Percentiles rank a stretch among this genome's conserved stretches.
Evolutionary conservation across 2,113 vertebrate species (phyloP).

Genomic region (Hemiprocne comata): DNA sequence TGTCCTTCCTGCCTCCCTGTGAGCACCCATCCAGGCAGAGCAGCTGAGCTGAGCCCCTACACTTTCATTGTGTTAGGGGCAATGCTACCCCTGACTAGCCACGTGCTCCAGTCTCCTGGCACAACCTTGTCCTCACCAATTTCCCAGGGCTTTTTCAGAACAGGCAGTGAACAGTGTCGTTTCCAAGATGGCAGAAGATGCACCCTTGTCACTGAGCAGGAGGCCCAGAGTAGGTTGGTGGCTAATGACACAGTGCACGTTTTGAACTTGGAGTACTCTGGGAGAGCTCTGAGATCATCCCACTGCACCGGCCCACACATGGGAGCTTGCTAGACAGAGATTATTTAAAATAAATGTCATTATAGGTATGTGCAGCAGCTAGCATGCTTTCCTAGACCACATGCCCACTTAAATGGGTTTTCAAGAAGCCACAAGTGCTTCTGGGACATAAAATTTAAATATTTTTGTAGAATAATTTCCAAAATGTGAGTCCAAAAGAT

Average conservation of each 20-base stretch:
- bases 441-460: neutral
- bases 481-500: neutral
- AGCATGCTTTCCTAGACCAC: neutral
- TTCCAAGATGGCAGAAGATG: neutral
- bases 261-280: neutral
- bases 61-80: neutral
- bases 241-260: neutral
- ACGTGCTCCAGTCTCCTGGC: neutral
- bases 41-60: neutral
- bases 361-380: neutral
- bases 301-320: fast-evolving
- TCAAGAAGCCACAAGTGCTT: neutral
- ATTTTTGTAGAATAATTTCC: neutral
- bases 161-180: neutral
- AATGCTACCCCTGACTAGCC: fast-evolving
- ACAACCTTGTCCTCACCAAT: neutral
- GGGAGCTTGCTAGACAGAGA: neutral
- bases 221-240: neutral
- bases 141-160: neutral
- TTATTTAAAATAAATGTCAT: neutral
- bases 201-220: neutral
- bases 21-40: neutral
- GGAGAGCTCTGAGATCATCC: neutral
- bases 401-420: neutral
- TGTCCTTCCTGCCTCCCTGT: neutral